phyloP scores from a whole-genome alignment of 2,113 vertebrate species.

The Cavia aperea region DNA sequence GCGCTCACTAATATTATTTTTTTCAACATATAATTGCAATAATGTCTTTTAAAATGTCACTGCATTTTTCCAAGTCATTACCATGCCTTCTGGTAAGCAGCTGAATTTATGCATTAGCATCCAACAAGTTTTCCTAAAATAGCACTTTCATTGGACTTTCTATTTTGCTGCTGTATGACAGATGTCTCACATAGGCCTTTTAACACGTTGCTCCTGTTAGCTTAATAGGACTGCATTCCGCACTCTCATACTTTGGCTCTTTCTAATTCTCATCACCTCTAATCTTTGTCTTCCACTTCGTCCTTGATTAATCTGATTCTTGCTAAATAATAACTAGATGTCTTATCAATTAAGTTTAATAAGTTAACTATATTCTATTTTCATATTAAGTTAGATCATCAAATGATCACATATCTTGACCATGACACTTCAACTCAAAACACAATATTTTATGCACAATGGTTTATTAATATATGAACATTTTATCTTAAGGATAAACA shows the following conservation, averaged over 20 bases:
- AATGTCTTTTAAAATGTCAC: slow-evolving; percentile 28
- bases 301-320: neutral
- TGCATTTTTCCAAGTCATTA: slow-evolving; percentile 14
- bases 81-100: neutral
- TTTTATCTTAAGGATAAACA: neutral
- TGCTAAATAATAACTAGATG: neutral
- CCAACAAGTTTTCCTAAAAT: neutral
- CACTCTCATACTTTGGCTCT: neutral
- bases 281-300: neutral
- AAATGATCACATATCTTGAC: neutral
- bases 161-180: neutral
- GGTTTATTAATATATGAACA: neutral
- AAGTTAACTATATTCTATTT: neutral
- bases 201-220: neutral
- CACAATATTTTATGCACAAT: neutral
- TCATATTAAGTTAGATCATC: neutral
- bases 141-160: neutral
- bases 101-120: neutral
- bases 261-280: neutral
- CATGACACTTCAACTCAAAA: neutral
- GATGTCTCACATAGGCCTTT: neutral
- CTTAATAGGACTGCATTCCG: neutral
- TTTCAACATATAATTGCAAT: slow-evolving; percentile 30
- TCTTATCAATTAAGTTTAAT: neutral
- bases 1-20: neutral